These are phyloP conservation scores for Campoplex nolae DNA, from an alignment of 2,888 invertebrate species.

Conservation along the genomic window DNA sequence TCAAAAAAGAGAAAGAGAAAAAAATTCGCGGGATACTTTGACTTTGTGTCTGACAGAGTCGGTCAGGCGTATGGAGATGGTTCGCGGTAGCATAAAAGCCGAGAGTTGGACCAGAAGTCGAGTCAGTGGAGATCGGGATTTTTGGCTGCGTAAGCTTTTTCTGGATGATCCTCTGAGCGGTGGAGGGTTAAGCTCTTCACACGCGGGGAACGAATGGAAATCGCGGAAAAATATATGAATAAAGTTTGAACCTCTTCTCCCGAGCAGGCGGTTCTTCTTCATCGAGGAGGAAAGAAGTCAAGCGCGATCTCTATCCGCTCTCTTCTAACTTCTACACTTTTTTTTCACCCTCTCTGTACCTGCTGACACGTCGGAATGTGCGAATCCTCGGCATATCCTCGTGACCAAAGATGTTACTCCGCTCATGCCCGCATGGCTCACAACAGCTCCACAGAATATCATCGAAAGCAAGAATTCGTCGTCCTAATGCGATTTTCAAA, in stretches of 20 bases:
- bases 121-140: constrained; percentile 15
- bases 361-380: not conserved
- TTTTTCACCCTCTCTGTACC: constrained; percentile 3
- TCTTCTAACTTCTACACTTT: not conserved
- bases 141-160: constrained; percentile 45
- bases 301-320: constrained; percentile 42
- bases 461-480: constrained; percentile 30
- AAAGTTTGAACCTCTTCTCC: constrained; percentile 37
- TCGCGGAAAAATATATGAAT: constrained; percentile 55
- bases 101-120: constrained; percentile 24
- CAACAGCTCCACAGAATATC: constrained; percentile 1
- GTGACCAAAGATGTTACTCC: constrained; percentile 1
- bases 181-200: constrained; percentile 70
- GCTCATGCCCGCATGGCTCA: constrained; percentile 7
- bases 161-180: constrained; percentile 68
- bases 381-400: constrained; percentile 10
- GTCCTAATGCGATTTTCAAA: constrained; percentile 77
- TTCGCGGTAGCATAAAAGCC: too few species aligned
- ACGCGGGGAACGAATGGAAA: constrained; percentile 35
- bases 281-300: constrained; percentile 62
- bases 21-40: constrained; percentile 27
- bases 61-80: constrained; percentile 14
- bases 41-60: constrained; percentile 15
- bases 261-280: not conserved
- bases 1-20: not conserved